A percentile compares a stretch with the other conserved stretches of the same genome.
These are phyloP conservation scores for Tadarida brasiliensis DNA, from an alignment of 2,797 vertebrate genomes.

Conservation along the genomic window DNA sequence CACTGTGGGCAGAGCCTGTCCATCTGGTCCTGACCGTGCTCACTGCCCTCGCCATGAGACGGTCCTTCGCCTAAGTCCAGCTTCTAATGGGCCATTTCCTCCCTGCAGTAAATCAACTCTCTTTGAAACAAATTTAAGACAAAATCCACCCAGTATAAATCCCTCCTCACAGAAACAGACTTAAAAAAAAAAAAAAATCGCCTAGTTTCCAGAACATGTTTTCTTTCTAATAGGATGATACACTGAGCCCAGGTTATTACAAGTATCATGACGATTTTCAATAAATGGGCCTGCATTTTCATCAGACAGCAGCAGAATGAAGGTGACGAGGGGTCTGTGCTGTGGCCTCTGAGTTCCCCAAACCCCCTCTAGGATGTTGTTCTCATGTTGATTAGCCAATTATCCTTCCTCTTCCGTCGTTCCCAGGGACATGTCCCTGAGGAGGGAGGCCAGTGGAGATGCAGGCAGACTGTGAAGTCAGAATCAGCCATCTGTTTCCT, in stretches of 20 bases:
- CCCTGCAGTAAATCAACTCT: too few species aligned
- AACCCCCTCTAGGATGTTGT: not conserved
- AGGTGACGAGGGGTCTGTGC: not conserved
- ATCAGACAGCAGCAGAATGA: not conserved
- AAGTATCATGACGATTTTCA: not conserved
- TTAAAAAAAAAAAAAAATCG: not conserved
- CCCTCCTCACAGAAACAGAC: not conserved
- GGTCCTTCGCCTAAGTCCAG: accelerated
- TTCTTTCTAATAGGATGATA: not conserved
- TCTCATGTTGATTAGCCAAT: slow-evolving; percentile 59
- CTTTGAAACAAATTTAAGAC: not conserved
- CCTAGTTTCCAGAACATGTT: not conserved
- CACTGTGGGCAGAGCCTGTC: not conserved
- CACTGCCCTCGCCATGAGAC: accelerated
- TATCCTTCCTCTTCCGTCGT: not conserved
- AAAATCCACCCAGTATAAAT: too few species aligned
- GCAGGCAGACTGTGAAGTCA: slow-evolving; percentile 45
- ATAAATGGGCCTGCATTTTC: not conserved
- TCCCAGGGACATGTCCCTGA: slow-evolving; percentile 34
- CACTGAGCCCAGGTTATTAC: not conserved
- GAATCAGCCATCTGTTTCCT: not conserved
- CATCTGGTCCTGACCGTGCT: not conserved
- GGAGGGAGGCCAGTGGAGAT: not conserved
- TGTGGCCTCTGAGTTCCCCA: slow-evolving; percentile 12
- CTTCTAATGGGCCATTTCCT: not conserved